These are phyloP conservation scores for Pycnomerus fuliginosus DNA, from an alignment of 2,888 invertebrate species.

Conservation along the genomic window DNA sequence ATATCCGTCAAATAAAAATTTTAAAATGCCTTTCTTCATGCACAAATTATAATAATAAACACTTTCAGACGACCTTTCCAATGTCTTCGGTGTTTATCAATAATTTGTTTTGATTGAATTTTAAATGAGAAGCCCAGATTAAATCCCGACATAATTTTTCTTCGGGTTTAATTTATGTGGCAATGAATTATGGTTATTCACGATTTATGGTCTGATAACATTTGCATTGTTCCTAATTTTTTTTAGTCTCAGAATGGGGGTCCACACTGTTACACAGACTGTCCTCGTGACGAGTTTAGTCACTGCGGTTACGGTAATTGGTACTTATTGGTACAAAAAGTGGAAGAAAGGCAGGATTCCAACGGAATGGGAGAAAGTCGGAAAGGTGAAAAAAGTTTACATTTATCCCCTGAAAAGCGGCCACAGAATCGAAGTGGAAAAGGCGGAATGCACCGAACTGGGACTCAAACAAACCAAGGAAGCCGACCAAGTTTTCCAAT, in stretches of 20 bases:
- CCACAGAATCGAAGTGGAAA: slow-evolving; percentile 41
- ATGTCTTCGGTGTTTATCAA: too few species aligned
- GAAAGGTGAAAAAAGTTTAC: slow-evolving; percentile 41
- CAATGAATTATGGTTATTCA: too few species aligned
- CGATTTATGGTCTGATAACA: too few species aligned
- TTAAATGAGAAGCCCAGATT: too few species aligned
- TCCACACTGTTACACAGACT: slow-evolving; percentile 22
- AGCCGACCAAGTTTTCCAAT: slow-evolving; percentile 33
- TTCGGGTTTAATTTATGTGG: too few species aligned
- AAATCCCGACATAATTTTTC: too few species aligned
- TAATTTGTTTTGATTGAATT: too few species aligned
- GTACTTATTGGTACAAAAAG: slow-evolving; percentile 33
- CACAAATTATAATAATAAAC: too few species aligned
- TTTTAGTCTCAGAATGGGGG: slow-evolving; percentile 28
- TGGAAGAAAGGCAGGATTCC: slow-evolving; percentile 35
- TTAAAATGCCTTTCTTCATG: too few species aligned
- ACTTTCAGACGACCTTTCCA: too few species aligned
- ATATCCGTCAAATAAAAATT: too few species aligned
- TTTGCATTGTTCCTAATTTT: too few species aligned
- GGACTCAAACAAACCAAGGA: slow-evolving; percentile 40
- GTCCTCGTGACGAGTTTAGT: slow-evolving; percentile 29
- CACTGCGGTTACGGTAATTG: slow-evolving; percentile 29
- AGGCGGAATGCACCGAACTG: slow-evolving; percentile 42
- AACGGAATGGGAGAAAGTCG: slow-evolving; percentile 45
- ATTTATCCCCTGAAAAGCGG: slow-evolving; percentile 51